Conservation (phyloP, 2,113 vertebrate genomes). For the Oreochromis niloticus region DNA sequence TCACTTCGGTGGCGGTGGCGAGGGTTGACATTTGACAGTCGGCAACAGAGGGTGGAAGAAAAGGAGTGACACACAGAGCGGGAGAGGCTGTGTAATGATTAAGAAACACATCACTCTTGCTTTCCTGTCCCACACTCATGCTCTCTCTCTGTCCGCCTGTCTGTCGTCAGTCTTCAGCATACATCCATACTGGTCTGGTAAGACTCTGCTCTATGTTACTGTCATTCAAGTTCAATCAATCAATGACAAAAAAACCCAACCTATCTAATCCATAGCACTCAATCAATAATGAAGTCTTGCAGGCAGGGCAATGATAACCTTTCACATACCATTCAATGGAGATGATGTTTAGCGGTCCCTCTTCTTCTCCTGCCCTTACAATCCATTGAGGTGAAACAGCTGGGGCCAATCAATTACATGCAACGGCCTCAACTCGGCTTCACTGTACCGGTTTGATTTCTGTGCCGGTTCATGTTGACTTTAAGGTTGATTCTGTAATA, state of each 20-base stretch:
- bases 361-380: not conserved
- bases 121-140: not conserved
- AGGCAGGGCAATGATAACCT: constrained; percentile 10
- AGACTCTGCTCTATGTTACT: not conserved
- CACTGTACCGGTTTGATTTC: not conserved
- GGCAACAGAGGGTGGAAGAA: constrained; percentile 10
- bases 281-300: constrained; percentile 41
- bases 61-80: constrained; percentile 32
- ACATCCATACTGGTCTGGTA: not conserved
- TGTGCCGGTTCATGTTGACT: not conserved
- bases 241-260: constrained; percentile 10
- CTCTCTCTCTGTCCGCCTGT: not conserved
- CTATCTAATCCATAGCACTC: constrained; percentile 26
- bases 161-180: not conserved
- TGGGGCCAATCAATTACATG: constrained; percentile 18
- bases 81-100: constrained; percentile 43
- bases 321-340: not conserved
- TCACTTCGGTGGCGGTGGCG: constrained; percentile 14
- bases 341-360: not conserved
- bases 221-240: constrained; percentile 49
- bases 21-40: constrained; percentile 40
- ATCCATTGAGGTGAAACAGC: constrained; percentile 18
- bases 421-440: constrained; percentile 1
- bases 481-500: not conserved
- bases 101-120: constrained; percentile 43